Percentiles rank a stretch among this genome's conserved stretches.
phyloP scores from a whole-genome alignment of 1,140 invertebrate species.

The Mercenaria mercenaria region DNA sequence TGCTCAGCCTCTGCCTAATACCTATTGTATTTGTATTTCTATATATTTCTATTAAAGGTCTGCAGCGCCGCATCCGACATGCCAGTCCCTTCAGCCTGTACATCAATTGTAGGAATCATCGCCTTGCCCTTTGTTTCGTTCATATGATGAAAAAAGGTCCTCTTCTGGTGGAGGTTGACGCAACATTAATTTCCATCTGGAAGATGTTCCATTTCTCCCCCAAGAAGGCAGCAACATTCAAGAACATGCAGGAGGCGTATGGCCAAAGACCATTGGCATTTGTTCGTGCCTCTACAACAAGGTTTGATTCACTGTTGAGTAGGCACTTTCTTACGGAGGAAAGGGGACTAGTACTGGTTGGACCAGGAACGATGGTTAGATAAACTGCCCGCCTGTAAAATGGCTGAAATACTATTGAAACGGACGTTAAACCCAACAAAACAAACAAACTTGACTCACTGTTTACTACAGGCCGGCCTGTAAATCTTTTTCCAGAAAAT shows the following conservation, averaged over 20 bases:
- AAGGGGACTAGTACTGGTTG: not conserved
- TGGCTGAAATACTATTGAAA: too few species aligned
- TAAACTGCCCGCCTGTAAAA: too few species aligned
- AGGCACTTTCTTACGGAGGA: not conserved
- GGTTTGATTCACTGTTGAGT: too few species aligned
- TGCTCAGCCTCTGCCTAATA: too few species aligned
- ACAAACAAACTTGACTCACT: too few species aligned
- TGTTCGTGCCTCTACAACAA: conserved; percentile 52
- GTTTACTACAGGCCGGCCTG: too few species aligned
- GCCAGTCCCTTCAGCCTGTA: conserved; percentile 34
- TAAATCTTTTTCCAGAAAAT: too few species aligned
- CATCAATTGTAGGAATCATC: conserved; percentile 64
- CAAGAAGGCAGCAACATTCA: conserved; percentile 41
- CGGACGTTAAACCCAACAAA: too few species aligned
- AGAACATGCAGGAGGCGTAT: conserved; percentile 50
- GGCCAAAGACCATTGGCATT: conserved; percentile 28
- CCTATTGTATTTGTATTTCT: too few species aligned
- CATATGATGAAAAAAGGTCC: conserved; percentile 56
- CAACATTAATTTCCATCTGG: conserved; percentile 44
- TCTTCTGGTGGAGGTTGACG: conserved; percentile 39
- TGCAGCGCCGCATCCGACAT: conserved; percentile 62
- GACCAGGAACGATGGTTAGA: too few species aligned
- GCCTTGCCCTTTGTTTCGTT: conserved; percentile 60
- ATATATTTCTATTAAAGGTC: conserved; percentile 21
- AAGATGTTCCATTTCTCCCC: conserved; percentile 69